These are phyloP conservation scores for Tetraneura akinire DNA, from an alignment of 1,140 invertebrate species.

Conservation along the genomic window DNA sequence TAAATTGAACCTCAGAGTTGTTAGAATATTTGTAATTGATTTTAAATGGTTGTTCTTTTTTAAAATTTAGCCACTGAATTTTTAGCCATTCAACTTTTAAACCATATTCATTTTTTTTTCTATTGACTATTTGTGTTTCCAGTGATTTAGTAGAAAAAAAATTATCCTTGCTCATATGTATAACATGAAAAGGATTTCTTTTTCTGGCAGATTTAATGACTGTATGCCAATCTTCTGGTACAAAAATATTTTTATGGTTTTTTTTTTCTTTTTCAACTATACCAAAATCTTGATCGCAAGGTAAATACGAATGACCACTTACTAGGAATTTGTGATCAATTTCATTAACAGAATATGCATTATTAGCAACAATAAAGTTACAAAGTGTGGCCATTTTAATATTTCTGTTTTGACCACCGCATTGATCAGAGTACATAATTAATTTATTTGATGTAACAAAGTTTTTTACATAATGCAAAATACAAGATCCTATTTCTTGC, in stretches of 20 bases:
- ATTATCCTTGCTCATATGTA: neutral
- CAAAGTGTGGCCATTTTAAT: neutral
- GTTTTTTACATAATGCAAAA: conserved; percentile 18
- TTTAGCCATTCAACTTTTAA: conserved; percentile 15
- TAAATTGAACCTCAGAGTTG: too few species aligned
- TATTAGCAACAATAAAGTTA: conserved; percentile 2
- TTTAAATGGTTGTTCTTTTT: neutral
- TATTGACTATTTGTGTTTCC: neutral
- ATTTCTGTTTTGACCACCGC: neutral
- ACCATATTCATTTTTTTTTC: neutral
- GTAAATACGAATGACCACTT: conserved; percentile 17
- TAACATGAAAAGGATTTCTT: neutral
- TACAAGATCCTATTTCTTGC: neutral
- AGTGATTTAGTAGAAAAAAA: neutral
- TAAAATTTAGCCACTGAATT: neutral
- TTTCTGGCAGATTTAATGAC: neutral
- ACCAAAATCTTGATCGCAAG: conserved; percentile 11
- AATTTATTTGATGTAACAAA: neutral
- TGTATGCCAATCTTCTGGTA: neutral
- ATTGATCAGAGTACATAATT: neutral
- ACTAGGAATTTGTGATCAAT: conserved; percentile 11
- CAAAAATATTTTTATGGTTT: neutral
- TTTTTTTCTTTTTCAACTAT: conserved; percentile 14
- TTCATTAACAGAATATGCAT: neutral
- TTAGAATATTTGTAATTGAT: conserved; percentile 6